Conservation (phyloP, 1,140 invertebrate genomes). For the Hetaerina americana region DNA sequence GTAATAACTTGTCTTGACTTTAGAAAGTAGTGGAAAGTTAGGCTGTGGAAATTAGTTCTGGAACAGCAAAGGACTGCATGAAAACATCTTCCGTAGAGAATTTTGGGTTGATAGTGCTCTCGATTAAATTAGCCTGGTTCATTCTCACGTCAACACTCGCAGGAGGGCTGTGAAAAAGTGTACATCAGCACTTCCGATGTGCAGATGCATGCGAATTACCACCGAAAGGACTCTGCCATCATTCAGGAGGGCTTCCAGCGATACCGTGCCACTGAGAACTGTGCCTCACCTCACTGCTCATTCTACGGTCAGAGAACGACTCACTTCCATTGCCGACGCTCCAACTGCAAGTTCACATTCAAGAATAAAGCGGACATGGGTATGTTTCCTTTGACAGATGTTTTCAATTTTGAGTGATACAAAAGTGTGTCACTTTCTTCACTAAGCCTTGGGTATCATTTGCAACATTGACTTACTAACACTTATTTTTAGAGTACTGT, state of each 20-base stretch:
- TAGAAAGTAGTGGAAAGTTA: too few species aligned
- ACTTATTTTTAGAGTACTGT: too few species aligned
- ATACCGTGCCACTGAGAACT: slow-evolving; percentile 84
- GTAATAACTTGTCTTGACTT: too few species aligned
- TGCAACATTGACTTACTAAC: too few species aligned
- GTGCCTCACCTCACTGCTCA: slow-evolving; percentile 69
- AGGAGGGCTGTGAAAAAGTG: slow-evolving; percentile 88
- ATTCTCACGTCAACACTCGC: slow-evolving; percentile 12
- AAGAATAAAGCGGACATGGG: slow-evolving; percentile 99
- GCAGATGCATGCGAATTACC: slow-evolving; percentile 98
- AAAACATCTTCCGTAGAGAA: background rate
- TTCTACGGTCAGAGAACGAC: slow-evolving; percentile 94
- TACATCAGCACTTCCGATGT: slow-evolving; percentile 98
- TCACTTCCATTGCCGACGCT: slow-evolving; percentile 89
- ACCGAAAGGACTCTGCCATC: slow-evolving; percentile 93
- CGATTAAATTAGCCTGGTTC: background rate
- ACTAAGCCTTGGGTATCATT: too few species aligned
- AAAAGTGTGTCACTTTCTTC: too few species aligned
- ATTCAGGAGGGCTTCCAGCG: slow-evolving; percentile 92
- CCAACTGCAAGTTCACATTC: slow-evolving; percentile 87
- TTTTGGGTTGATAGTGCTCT: background rate
- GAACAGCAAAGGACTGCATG: background rate
- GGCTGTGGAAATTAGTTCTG: too few species aligned
- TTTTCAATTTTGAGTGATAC: too few species aligned
- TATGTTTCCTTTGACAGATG: slow-evolving; percentile 36